Evolutionary conservation across 2,797 vertebrate genomes (phyloP), one percentile per base, ranked within the genome.

Genomic region (Urophycis tenuis): DNA sequence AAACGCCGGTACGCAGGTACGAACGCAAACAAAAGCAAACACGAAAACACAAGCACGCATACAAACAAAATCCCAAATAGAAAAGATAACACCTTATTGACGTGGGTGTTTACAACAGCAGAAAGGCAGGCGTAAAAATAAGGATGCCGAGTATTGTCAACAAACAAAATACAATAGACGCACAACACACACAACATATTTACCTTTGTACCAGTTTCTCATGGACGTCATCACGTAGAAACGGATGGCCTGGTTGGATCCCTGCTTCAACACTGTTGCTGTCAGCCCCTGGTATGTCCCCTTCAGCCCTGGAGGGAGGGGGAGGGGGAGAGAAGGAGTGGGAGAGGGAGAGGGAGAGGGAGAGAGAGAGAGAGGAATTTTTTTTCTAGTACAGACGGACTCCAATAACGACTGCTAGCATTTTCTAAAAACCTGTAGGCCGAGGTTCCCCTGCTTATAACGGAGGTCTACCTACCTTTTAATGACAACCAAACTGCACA

Each of bases 121-220:
- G 7, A 25, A 60, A 19, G 10, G 74, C 0, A 29, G 39, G 39
- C 17, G 39, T 14, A 41, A 41, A 41, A 41, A 2, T 41, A 41
- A 41, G 15, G 33, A 34, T 34, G n/a, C n/a, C n/a, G 7, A 34
- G 33, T 34, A 34, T 34, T 3, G 39, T 36, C 1, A 72, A 35
- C 0, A n/a, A 39, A 15, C 25, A 3, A 1, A 75, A 41, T 41
- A 41, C 39, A 41, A 7, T 17, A 41, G 39, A 41, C 39, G 39
- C 14, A 41, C 39, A 41, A 41, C 25, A 39, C n/a, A 36, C 31
- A 78, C 32, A 81, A 5, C 31, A 72, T 34, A 35, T 80, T 0
- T 80, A 98, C 97, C 97, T 96, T 93, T 96, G 90, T 98, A 99
- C 97, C 96, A 99, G 93, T 99, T 99, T 86, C 91, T 95, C 80